A percentile compares a stretch with the other conserved stretches of the same genome.
Evolutionary conservation across 2,797 vertebrate species (phyloP).

Genomic region (Halcyon badia): DNA sequence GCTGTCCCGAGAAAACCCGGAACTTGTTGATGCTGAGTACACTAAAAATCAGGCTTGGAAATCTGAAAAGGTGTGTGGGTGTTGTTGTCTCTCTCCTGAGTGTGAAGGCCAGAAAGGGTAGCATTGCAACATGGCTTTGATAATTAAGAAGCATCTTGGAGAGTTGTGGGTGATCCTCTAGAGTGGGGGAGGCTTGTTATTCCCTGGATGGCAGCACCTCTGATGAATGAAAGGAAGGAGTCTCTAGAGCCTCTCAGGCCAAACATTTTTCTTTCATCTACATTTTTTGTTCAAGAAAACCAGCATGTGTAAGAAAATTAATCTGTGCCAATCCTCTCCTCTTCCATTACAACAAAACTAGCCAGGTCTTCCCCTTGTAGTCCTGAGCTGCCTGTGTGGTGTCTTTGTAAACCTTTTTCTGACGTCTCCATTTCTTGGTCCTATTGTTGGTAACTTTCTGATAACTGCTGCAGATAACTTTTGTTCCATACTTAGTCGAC

Average conservation of each 20-base stretch:
- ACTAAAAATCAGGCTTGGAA: slow-evolving; percentile 99
- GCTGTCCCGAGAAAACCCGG: slow-evolving; percentile 90
- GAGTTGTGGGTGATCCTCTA: background rate
- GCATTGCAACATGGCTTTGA: background rate
- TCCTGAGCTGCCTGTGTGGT: background rate
- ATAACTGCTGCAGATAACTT: slow-evolving; percentile 12
- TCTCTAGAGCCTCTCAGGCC: background rate
- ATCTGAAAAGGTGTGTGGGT: slow-evolving; percentile 89
- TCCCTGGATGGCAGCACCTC: background rate
- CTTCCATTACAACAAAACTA: background rate
- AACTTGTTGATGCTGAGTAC: slow-evolving; percentile 95
- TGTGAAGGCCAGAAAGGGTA: background rate
- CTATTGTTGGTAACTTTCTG: background rate
- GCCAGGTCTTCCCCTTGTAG: background rate
- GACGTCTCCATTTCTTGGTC: background rate
- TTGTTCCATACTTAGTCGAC: background rate
- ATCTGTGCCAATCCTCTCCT: background rate
- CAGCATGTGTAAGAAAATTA: background rate
- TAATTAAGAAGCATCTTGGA: background rate
- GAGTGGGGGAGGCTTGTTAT: background rate
- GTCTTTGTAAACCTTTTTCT: background rate
- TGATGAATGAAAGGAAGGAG: background rate
- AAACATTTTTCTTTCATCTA: background rate
- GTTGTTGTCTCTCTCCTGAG: background rate
- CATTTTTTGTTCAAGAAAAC: background rate